Conservation (phyloP, 2,113 vertebrate genomes). For the Pungitius pungitius region DNA sequence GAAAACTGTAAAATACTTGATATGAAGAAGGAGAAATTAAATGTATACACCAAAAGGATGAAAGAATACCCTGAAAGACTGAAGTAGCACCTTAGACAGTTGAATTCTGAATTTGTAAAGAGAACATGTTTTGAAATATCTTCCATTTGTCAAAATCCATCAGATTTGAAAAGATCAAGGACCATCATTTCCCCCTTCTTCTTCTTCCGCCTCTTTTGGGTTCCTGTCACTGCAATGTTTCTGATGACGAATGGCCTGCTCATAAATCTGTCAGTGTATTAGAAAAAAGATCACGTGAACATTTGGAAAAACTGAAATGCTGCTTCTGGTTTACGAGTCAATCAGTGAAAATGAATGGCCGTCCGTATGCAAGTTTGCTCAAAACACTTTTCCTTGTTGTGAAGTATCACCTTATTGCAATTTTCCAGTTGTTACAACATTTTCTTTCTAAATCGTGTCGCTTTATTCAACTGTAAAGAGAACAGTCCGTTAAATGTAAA, state of each 20-base stretch:
- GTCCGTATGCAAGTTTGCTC: slow-evolving; percentile 82
- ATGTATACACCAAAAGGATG: slow-evolving; percentile 93
- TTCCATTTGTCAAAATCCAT: slow-evolving; percentile 72
- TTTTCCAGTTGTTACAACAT: slow-evolving; percentile 94
- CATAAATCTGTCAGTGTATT: slow-evolving; percentile 66
- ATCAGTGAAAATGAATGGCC: slow-evolving; percentile 76
- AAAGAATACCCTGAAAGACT: slow-evolving; percentile 90
- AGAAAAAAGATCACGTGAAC: slow-evolving; percentile 54
- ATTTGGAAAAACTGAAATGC: slow-evolving; percentile 76
- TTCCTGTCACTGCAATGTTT: slow-evolving; percentile 65
- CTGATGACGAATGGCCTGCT: slow-evolving; percentile 73
- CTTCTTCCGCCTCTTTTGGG: slow-evolving; percentile 31
- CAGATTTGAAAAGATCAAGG: slow-evolving; percentile 65
- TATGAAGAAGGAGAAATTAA: slow-evolving; percentile 88
- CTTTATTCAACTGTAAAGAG: slow-evolving; percentile 79
- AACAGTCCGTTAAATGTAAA: slow-evolving; percentile 80
- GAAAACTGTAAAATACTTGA: slow-evolving; percentile 84
- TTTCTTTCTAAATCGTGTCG: slow-evolving; percentile 82
- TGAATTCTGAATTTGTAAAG: slow-evolving; percentile 76
- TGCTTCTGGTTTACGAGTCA: slow-evolving; percentile 78
- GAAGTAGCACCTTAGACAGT: slow-evolving; percentile 90
- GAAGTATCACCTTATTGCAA: slow-evolving; percentile 94
- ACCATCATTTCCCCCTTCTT: slow-evolving; percentile 37
- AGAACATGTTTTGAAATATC: slow-evolving; percentile 74
- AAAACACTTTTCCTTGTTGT: slow-evolving; percentile 85